These are phyloP conservation scores for Scaptomyza graminum DNA, from an alignment of 1,140 invertebrate genomes.

Conservation along the genomic window DNA sequence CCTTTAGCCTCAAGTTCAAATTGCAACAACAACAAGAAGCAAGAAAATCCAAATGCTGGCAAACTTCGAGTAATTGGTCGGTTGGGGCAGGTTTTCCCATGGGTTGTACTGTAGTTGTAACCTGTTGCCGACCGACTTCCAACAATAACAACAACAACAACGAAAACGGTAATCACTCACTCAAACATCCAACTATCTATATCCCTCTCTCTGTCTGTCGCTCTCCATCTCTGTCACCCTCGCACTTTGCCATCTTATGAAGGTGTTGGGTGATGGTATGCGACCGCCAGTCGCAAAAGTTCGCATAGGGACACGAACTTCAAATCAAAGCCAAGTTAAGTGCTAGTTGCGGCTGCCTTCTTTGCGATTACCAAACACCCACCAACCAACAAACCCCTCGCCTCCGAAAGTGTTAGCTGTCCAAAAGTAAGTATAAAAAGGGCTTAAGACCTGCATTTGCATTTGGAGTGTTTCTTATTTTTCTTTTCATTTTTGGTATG, in stretches of 20 bases:
- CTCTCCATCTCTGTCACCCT: not conserved
- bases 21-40: conserved; percentile 41
- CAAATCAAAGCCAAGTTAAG: conserved; percentile 80
- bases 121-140: conserved; percentile 69
- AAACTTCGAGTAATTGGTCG: conserved; percentile 66
- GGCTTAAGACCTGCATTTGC: conserved; percentile 51
- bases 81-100: conserved; percentile 69
- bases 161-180: conserved; percentile 80
- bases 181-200: conserved; percentile 40
- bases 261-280: conserved; percentile 65
- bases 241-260: conserved; percentile 22
- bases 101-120: conserved; percentile 48
- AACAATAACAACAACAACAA: conserved; percentile 19
- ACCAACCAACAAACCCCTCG: not conserved
- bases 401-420: conserved; percentile 31
- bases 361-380: conserved; percentile 18
- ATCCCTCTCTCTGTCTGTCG: not conserved
- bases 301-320: conserved; percentile 81
- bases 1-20: conserved; percentile 83
- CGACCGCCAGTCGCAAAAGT: conserved; percentile 30
- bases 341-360: conserved; percentile 53
- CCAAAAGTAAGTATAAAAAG: too few relatives aligned
- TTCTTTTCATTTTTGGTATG: conserved; percentile 45
- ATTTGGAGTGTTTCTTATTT: conserved; percentile 52
- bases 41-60: conserved; percentile 68